phyloP scores from a whole-genome alignment of 2,888 invertebrate species.

The Limnephilus lunatus region DNA sequence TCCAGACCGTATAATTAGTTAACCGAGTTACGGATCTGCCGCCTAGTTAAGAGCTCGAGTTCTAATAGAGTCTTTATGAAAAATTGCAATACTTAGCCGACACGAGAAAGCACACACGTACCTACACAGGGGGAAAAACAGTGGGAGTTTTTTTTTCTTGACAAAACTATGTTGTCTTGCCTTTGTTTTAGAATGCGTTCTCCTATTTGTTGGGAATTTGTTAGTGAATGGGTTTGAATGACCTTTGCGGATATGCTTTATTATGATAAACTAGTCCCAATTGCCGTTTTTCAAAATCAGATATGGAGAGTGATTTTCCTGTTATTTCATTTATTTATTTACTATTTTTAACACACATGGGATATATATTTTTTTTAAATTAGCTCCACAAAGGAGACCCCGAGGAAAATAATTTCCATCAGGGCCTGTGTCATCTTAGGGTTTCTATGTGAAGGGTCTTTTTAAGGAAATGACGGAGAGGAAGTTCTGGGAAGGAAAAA shows the following conservation, averaged over 20 bases:
- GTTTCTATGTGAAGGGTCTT: no score
- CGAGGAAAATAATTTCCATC: no score
- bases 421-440: no score
- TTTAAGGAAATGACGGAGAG: no score
- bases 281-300: no score
- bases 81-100: background rate
- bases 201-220: background rate
- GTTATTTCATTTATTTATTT: no score
- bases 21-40: conserved; percentile 9
- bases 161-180: background rate
- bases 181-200: background rate
- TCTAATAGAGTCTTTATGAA: background rate
- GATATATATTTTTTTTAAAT: no score
- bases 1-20: conserved; percentile 14
- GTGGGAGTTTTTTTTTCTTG: background rate
- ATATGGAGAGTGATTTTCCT: no score
- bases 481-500: no score
- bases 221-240: background rate
- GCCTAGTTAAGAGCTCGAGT: background rate
- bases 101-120: background rate
- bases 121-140: background rate
- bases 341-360: no score
- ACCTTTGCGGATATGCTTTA: background rate
- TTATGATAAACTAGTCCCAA: no score
- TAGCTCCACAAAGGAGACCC: no score